Percentiles rank a stretch among this genome's conserved stretches.
Conservation (phyloP, 92 coral and sea anemone species). For the Palythoa caribaeorum region DNA sequence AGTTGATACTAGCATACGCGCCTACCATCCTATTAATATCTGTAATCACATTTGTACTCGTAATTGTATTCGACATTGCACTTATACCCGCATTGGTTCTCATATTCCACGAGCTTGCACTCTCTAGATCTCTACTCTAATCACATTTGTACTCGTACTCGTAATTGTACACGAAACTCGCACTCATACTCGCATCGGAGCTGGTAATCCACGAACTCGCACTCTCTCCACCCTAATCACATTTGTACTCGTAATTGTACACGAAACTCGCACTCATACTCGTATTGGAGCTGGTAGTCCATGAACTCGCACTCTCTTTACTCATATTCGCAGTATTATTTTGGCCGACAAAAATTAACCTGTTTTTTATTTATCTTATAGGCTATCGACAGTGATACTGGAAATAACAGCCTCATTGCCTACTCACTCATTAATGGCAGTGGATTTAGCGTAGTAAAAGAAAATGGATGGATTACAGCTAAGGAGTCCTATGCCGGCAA, state of each 20-base stretch:
- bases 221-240: neutral
- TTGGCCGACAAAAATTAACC: neutral
- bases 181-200: neutral
- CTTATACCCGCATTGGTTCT: neutral
- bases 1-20: neutral
- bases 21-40: too few species aligned
- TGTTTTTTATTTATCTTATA: conserved; percentile 5
- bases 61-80: too few species aligned
- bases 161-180: neutral
- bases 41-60: neutral
- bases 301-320: neutral
- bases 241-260: neutral
- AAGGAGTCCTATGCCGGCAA: conserved; percentile 86
- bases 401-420: conserved; percentile 90
- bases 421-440: conserved; percentile 74
- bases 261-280: too few species aligned
- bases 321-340: neutral
- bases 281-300: neutral
- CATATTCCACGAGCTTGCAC: neutral
- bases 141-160: neutral
- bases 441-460: conserved; percentile 75
- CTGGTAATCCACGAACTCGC: neutral
- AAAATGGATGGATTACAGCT: conserved; percentile 92
- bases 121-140: neutral
- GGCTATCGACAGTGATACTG: conserved; percentile 83